A percentile compares a stretch with the other conserved stretches of the same genome.
Conservation (phyloP, 2,888 invertebrate genomes). For the Drosophila suboccidentalis region DNA sequence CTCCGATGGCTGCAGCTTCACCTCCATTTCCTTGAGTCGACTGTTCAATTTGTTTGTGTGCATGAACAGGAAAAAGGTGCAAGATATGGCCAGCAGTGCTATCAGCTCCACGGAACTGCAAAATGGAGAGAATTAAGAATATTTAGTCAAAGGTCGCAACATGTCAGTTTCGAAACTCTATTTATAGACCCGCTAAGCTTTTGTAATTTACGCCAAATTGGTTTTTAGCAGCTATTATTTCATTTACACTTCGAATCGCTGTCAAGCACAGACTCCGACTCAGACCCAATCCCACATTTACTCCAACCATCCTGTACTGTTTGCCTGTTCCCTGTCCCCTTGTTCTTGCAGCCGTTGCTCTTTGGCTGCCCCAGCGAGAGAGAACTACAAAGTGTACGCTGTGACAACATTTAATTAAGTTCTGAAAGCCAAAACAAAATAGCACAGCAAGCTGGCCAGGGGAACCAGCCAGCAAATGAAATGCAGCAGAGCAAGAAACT, state of each 20-base stretch:
- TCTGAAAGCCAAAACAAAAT: conserved; percentile 65
- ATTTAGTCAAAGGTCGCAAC: conserved; percentile 58
- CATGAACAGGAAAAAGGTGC: conserved; percentile 93
- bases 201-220: conserved; percentile 75
- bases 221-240: conserved; percentile 80
- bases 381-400: conserved; percentile 74
- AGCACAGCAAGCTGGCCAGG: conserved; percentile 22
- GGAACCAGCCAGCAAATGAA: conserved; percentile 28
- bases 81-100: conserved; percentile 92
- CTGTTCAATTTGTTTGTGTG: conserved; percentile 94
- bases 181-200: conserved; percentile 59
- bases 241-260: conserved; percentile 75
- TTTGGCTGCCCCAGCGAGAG: conserved; percentile 38
- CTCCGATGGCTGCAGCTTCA: conserved; percentile 89
- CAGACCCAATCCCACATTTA: neutral
- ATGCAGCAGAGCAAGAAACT: conserved; percentile 58
- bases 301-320: neutral
- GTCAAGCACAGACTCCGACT: conserved; percentile 61
- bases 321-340: neutral
- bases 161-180: conserved; percentile 32
- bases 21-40: conserved; percentile 92
- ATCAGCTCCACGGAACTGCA: conserved; percentile 93
- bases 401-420: conserved; percentile 82
- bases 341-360: conserved; percentile 18
- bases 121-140: conserved; percentile 57